Percentiles rank a stretch among this genome's conserved stretches.
phyloP scores from a whole-genome alignment of 1,140 invertebrate genomes.

The Ditylenchus dipsaci region DNA sequence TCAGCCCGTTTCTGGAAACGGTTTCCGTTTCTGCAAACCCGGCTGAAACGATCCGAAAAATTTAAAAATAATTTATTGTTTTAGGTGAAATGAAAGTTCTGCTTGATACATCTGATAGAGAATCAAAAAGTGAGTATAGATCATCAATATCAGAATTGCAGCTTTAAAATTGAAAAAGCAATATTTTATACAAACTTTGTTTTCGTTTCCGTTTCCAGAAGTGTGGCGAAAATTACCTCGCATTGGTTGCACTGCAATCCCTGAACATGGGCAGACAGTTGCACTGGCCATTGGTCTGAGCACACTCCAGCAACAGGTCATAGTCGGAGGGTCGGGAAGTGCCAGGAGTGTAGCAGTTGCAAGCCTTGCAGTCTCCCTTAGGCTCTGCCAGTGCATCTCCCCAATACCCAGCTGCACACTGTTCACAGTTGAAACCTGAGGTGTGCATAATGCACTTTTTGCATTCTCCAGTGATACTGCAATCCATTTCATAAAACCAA shows the following conservation, averaged over 20 bases:
- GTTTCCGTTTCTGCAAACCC: too few species aligned
- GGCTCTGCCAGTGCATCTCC: slow-evolving; percentile 58
- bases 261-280: slow-evolving; percentile 79
- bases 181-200: too few species aligned
- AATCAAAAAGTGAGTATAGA: too few species aligned
- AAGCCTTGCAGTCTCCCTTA: slow-evolving; percentile 41
- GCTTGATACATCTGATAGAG: too few species aligned
- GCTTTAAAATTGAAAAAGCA: too few species aligned
- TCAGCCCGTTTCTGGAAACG: too few species aligned
- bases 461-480: slow-evolving; percentile 82
- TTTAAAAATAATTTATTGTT: too few species aligned
- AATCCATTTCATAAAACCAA: background rate
- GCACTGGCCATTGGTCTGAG: slow-evolving; percentile 77
- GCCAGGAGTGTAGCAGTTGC: slow-evolving; percentile 73
- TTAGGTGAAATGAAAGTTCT: too few species aligned
- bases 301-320: slow-evolving; percentile 66
- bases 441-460: slow-evolving; percentile 94
- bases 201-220: too few species aligned
- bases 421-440: slow-evolving; percentile 75
- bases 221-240: slow-evolving; percentile 65
- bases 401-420: slow-evolving; percentile 74
- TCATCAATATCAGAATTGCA: too few species aligned
- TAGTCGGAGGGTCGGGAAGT: slow-evolving; percentile 66
- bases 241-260: slow-evolving; percentile 84
- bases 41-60: too few species aligned